These are phyloP conservation scores for Lampris incognitus DNA, from an alignment of 2,113 vertebrate species.

Conservation along the genomic window DNA sequence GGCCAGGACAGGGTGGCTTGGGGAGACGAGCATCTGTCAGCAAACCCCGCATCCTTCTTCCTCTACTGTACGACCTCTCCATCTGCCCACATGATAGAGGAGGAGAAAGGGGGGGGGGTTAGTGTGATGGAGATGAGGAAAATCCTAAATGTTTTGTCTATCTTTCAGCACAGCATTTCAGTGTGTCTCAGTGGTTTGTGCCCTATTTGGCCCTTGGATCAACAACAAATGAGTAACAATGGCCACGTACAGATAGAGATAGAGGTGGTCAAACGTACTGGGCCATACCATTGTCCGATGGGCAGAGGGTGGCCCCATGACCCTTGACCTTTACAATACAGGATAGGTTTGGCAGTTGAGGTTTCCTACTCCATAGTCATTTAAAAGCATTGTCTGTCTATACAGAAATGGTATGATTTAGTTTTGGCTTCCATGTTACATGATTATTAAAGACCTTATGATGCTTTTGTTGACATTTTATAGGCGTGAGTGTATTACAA, in stretches of 20 bases:
- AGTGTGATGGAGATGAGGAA: background rate
- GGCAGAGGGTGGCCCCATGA: slow-evolving; percentile 44
- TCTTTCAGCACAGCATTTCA: background rate
- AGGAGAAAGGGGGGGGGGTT: slow-evolving; percentile 4
- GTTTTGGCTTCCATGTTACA: too few relatives aligned
- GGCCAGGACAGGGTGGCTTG: slow-evolving; percentile 50
- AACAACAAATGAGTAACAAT: background rate
- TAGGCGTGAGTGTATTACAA: too few relatives aligned
- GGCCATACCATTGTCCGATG: slow-evolving; percentile 20
- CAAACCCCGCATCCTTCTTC: slow-evolving; percentile 66
- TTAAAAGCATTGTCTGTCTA: too few relatives aligned
- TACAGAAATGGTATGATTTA: too few relatives aligned
- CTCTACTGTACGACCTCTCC: slow-evolving; percentile 58
- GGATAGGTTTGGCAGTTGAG: slow-evolving; percentile 45
- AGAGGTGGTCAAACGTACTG: background rate
- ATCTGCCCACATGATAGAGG: slow-evolving; percentile 60
- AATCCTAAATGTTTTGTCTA: background rate
- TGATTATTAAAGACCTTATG: too few relatives aligned
- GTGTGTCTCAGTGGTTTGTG: background rate
- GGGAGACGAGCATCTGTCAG: slow-evolving; percentile 71
- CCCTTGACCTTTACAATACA: slow-evolving; percentile 48
- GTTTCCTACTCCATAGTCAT: background rate
- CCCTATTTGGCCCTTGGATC: background rate
- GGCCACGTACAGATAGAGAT: background rate
- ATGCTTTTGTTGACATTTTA: too few relatives aligned